Conservation (phyloP, 1,140 invertebrate species). For the Zeugodacus cucurbitae region DNA sequence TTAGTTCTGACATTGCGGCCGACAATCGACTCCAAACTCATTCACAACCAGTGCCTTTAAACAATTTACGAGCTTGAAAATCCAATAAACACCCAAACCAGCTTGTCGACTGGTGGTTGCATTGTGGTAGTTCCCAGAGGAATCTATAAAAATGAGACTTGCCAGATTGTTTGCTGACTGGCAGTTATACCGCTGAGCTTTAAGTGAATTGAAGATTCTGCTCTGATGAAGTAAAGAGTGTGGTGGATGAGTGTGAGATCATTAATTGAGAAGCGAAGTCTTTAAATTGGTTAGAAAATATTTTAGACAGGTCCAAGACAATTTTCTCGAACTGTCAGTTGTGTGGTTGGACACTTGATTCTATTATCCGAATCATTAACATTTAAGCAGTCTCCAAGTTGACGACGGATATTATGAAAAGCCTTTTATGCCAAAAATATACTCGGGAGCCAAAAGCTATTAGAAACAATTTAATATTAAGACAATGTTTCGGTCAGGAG, state of each 20-base stretch:
- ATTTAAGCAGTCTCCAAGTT: no score
- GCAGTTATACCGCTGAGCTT: not conserved
- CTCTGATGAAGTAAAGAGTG: not conserved
- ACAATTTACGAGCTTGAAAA: not conserved
- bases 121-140: not conserved
- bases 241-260: not conserved
- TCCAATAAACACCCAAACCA: conserved; percentile 9
- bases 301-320: no score
- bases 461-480: no score
- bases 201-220: not conserved
- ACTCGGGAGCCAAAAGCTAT: no score
- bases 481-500: no score
- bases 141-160: not conserved
- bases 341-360: no score
- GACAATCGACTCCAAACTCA: not conserved
- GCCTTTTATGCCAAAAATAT: no score
- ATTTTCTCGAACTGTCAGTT: no score
- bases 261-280: not conserved
- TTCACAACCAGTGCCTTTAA: not conserved
- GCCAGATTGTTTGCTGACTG: not conserved
- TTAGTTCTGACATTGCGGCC: not conserved
- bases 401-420: no score
- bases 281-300: no score
- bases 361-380: no score
- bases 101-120: not conserved